phyloP scores from a whole-genome alignment of 2,113 vertebrate genomes.

The Arenaria interpres region DNA sequence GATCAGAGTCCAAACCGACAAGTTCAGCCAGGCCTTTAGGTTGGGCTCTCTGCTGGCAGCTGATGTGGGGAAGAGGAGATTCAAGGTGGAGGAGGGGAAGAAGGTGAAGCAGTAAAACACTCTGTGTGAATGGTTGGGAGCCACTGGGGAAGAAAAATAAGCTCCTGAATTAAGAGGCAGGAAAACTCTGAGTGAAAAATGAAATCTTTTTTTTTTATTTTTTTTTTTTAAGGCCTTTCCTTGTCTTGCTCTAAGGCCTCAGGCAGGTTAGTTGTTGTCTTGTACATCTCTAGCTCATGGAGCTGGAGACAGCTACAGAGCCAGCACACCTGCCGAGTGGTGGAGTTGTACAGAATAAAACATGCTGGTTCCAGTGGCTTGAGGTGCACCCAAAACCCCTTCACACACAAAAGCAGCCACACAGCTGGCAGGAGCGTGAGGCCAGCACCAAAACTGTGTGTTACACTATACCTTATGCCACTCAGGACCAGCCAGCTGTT shows the following conservation, averaged over 20 bases:
- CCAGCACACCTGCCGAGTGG: accelerated
- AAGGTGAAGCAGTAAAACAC: neutral
- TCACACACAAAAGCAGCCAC: neutral
- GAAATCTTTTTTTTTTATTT: neutral
- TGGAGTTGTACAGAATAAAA: neutral
- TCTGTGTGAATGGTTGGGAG: neutral
- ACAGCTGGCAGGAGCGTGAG: neutral
- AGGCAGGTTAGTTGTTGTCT: neutral
- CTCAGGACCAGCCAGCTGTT: neutral
- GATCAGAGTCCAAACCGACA: neutral
- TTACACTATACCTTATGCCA: neutral
- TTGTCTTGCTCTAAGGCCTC: neutral
- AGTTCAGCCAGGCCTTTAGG: neutral
- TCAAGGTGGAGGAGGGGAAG: neutral
- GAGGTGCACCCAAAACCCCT: neutral
- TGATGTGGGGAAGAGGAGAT: neutral
- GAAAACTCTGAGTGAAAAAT: neutral
- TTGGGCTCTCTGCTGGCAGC: neutral
- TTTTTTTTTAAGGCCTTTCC: neutral
- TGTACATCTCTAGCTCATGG: neutral
- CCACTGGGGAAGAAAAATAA: neutral
- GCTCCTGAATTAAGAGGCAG: neutral
- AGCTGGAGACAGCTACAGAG: too few species aligned
- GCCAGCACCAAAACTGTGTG: neutral
- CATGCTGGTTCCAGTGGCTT: neutral